Base-by-base conservation (phyloP, 2,113 vertebrate genomes). In the Cryptomyrus ogoouensis region DNA sequence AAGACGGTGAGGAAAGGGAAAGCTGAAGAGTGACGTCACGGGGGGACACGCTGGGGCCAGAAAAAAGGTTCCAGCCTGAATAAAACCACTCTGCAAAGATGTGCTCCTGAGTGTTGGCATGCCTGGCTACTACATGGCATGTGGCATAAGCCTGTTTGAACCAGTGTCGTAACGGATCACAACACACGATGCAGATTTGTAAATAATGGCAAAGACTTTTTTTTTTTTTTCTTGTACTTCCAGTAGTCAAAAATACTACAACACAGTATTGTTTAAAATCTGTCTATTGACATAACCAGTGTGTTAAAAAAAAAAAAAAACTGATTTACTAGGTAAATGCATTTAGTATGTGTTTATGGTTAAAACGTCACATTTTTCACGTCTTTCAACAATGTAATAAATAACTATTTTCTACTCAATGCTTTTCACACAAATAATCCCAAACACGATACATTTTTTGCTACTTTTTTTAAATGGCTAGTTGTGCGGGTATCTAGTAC, bases 21-120 rank as follows among this genome's bases (percentile, higher is more conserved):
- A 56, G 62, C 91, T 0, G 93, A 95, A 91, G 94, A 96, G 92
- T 96, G 94, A 96, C n/a, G 56, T 12, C 0, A 19, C 39, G 0
- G 62, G 3, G 66, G 21, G n/a, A 2, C 19, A 13, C 5, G 19
- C 24, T 39, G 2, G 15, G 31, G 66, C 49, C 17, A 13, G 3
- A 86, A 15, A 46, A 47, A 39, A 58, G 77, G 24, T 84, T 58
- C 86, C 86, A 42, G 90, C 90, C 89, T 90, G 35, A 93, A 89
- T 93, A 91, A 91, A 92, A 91, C 21, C 31, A 24, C 42, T 31
- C 46, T 74, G 19, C 31, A 44, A 42, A 27, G 52, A 84, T 21
- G 17, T 62, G 53, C n/a, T 56, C 35, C 58, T 31, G 35, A 62
- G 15, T 89, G 77, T 88, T 86, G 5, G 56, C 89, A 70, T 88